phyloP scores from a whole-genome alignment of 2,888 invertebrate species.

The Leptinotarsa tumamoca region DNA sequence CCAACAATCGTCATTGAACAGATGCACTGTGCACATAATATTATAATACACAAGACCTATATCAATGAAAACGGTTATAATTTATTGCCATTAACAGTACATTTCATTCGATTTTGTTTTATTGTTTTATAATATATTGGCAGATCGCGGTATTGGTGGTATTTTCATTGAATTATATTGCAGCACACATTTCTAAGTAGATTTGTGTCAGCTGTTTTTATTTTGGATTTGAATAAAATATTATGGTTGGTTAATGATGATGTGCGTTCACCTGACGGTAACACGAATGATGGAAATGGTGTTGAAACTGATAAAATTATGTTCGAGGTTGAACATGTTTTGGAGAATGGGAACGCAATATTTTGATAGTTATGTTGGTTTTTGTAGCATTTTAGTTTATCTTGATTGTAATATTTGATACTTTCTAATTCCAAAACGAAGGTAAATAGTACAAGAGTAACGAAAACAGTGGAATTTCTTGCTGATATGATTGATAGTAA shows the following conservation, averaged over 20 bases:
- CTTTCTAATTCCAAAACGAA: too few species aligned
- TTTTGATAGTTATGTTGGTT: neutral
- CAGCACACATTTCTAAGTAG: slow-evolving; percentile 30
- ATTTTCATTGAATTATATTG: slow-evolving; percentile 17
- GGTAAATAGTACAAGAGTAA: too few species aligned
- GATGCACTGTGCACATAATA: slow-evolving; percentile 44
- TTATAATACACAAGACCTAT: slow-evolving; percentile 48
- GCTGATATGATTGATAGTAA: too few species aligned
- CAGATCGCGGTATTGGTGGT: slow-evolving; percentile 20
- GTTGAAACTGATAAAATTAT: neutral
- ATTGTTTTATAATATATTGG: slow-evolving; percentile 9
- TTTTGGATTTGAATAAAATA: slow-evolving; percentile 22
- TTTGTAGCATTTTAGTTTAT: neutral
- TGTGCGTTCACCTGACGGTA: slow-evolving; percentile 5
- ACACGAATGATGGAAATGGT: neutral
- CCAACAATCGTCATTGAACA: slow-evolving; percentile 25
- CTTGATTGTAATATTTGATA: neutral
- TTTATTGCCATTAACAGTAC: slow-evolving; percentile 46
- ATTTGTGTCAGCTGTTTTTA: slow-evolving; percentile 44
- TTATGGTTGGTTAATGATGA: slow-evolving; percentile 18
- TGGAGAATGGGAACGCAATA: neutral
- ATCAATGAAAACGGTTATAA: slow-evolving; percentile 51
- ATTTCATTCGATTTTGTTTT: slow-evolving; percentile 37
- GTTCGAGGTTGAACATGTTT: neutral
- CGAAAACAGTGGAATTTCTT: too few species aligned